A percentile compares a stretch with the other conserved stretches of the same genome.
phyloP scores from a whole-genome alignment of 1,140 invertebrate species.

The Acyrthosiphon pisum region DNA sequence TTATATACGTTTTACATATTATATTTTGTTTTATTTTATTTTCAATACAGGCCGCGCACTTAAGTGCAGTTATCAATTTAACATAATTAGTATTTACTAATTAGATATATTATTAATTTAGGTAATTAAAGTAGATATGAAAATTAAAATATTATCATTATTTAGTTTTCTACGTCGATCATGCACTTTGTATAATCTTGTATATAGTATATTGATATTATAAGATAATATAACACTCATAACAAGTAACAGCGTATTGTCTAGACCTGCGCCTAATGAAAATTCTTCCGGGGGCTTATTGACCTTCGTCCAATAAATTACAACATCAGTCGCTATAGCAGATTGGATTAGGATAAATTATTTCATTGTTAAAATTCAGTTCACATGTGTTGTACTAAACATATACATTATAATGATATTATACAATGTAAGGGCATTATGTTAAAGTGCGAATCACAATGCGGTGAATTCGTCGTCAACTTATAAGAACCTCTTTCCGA shows the following conservation, averaged over 20 bases:
- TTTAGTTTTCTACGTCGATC: background rate
- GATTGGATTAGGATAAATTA: constrained; percentile 48
- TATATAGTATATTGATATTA: background rate
- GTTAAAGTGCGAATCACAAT: background rate
- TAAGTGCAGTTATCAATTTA: too few relatives aligned
- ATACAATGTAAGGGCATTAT: background rate
- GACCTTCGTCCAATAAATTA: constrained; percentile 46
- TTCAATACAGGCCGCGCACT: too few relatives aligned
- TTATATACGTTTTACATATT: background rate
- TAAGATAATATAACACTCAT: background rate
- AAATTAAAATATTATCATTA: background rate
- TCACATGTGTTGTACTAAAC: background rate
- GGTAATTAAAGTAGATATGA: too few relatives aligned
- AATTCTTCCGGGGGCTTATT: constrained; percentile 31
- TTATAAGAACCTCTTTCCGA: background rate
- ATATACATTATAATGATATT: background rate
- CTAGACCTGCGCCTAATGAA: background rate
- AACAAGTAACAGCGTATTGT: background rate
- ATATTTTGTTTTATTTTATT: too few relatives aligned
- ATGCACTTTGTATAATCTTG: background rate
- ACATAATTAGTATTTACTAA: too few relatives aligned
- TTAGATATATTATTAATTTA: too few relatives aligned
- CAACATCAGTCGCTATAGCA: background rate
- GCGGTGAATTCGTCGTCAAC: background rate
- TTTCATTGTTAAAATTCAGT: constrained; percentile 28